A percentile compares a stretch with the other conserved stretches of the same genome.
phyloP scores from a whole-genome alignment of 2,888 invertebrate species.

The Athripsodes cinereus region DNA sequence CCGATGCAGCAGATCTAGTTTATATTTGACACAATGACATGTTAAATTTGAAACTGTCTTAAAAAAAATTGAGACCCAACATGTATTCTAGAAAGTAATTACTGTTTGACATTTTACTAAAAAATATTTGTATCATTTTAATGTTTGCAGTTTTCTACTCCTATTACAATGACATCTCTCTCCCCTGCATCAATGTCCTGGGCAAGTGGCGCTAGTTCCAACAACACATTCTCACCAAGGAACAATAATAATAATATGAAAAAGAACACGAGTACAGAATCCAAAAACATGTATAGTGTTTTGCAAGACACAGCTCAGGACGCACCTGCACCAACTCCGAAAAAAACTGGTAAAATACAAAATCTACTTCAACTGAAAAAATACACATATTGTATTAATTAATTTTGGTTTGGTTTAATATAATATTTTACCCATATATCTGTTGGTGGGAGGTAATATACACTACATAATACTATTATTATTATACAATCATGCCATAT shows the following conservation, averaged over 20 bases:
- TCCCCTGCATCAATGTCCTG: conserved; percentile 36
- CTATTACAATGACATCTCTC: conserved; percentile 12
- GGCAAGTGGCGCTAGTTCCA: conserved; percentile 37
- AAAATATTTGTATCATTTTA: not conserved
- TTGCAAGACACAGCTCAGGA: conserved; percentile 27
- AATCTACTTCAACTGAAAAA: not conserved
- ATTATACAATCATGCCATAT: no score
- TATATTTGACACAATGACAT: no score
- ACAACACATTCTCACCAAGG: conserved; percentile 29
- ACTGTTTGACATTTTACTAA: no score
- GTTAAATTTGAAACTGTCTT: no score
- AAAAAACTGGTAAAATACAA: not conserved
- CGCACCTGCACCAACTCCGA: not conserved
- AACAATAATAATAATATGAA: conserved; percentile 30
- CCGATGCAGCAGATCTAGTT: no score
- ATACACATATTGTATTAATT: not conserved
- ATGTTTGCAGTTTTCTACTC: not conserved
- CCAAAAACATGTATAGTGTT: conserved; percentile 36
- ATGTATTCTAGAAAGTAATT: no score
- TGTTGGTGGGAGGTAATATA: no score
- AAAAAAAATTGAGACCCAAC: no score
- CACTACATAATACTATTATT: no score
- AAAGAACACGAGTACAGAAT: conserved; percentile 38
- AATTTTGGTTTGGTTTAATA: not conserved
- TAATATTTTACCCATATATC: no score